Base-by-base conservation (phyloP, 2,797 vertebrate species). In the Knipowitschia caucasica region DNA sequence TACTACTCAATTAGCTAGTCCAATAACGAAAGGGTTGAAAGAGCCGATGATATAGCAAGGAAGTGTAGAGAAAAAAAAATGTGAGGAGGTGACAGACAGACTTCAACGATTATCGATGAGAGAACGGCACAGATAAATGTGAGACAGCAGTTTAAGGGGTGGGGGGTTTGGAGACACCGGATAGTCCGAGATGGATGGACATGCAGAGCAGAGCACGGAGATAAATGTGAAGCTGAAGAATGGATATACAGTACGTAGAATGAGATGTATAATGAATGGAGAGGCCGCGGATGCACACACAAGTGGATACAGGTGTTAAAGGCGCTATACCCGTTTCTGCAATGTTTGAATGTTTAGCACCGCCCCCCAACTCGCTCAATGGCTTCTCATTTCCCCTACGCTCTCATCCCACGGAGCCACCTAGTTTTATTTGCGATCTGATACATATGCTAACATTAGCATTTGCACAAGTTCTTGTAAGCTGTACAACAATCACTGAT, bases 121-220 rank as follows among this genome's bases (percentile, higher is more conserved):
- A 53, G 26, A 61, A 38, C 51, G 69, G 53, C 46, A 33, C 50
- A 62, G 68, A 67, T 73, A 54, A 51, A 67, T 65, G 52, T 52
- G 50, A 53, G 36, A 50, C 44, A 56, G 47, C 7, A 30, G 35
- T 38, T 42, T 54, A 39, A 40, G 55, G 42, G 44, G 57, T 64
- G 56, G 45, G 43, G 64, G 27, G 40, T 31, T 44, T 20, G 56
- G 36, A 59, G 57, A 50, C 5, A 25, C 40, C 63, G 30, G 1
- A 43, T 42, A 18, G 38, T 17, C 44, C 24, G 47, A 57, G 69
- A 80, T 53, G 53, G 44, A 69, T 61, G 50, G 59, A 59, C 21
- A 30, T 25, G 30, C 5, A 56, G 59, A 75, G 40, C 40, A 30
- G 53, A 53, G 7, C 21, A 60, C 24, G 20, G 15, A 57, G 52